Evolutionary conservation across 2,113 vertebrate species (phyloP), one percentile per base, ranked within the genome.

Genomic region (Sapajus apella): DNA sequence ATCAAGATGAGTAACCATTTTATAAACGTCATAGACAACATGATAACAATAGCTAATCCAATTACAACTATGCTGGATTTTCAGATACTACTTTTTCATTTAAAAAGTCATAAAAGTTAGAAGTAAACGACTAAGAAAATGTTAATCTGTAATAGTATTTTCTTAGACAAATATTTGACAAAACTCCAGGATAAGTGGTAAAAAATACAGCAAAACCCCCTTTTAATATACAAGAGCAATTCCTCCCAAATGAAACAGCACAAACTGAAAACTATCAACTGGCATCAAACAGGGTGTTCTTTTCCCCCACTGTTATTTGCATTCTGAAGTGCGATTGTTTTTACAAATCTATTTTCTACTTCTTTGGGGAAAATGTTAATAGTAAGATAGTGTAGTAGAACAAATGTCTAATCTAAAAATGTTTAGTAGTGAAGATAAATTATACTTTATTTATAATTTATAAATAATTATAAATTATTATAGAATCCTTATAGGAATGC

Each of bases 141-240:
- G 35, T 9, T 56, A 25, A 16, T 86, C 72, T 87, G n/a, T 37
- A 75, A 25, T 0, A 95, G 27, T 81, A 68, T 58, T 92, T 90
- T 75, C 55, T 84, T 61, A 66, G 43, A 86, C 14, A 40, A 70
- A 43, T 89, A 68, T 20, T 61, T 83, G 77, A 95, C 40, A 83
- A 93, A 88, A 96, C 73, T 96, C 43, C 3, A 92, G 50, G 45
- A 86, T 64, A 97, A 87, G 37, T 5, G 93, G 52, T 45, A 96
- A 96, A 73, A 45, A 77, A 30, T 8, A 82, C 7, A 8, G 40
- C n/a, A 75, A 90, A 92, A 45, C 8, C 47, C 9, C 3, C 77
- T 85, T 96, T 96, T 55, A 90, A 90, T 17, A 84, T 81, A 79
- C 2, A 25, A 90, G 25, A 76, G 80, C 4, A 85, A 84, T 80